Evolutionary conservation across 2,888 invertebrate genomes (phyloP), one percentile per base, ranked within the genome.

Genomic region (Hypena proboscidalis): DNA sequence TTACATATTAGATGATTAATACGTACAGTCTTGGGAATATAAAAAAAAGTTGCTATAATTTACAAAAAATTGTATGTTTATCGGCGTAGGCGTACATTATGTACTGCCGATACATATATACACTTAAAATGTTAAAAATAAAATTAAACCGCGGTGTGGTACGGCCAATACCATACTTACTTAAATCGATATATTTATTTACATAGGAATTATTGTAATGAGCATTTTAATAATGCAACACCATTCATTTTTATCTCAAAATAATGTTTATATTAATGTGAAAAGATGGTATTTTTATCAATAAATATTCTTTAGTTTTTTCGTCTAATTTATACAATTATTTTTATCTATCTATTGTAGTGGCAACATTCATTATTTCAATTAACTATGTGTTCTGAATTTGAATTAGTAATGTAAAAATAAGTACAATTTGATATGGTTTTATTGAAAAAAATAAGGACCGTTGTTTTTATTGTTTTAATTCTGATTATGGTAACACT

Each of bases 1-100:
- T 85, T 90, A 87, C 87, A 89, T 88, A 88, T 79, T 88, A 86
- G 86, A 85, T 84, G 86, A 84, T 83, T 84, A 77, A 81, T 83
- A 78, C 83, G 81, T 89, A 90, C 90, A 90, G 90, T 90, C 89
- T 90, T 89, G 85, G 67, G 67, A 85, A 85, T 82, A 85, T 85
- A 80, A 81, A 86, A 85, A 75, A 77, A 84, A 85, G 79, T 57
- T 61, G 61, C 56, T 83, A 80, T 81, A 84, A 84, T 84, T 80
- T 86, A 85, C 85, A 85, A 82, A 77, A 77, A 80, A 79, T 69
- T 51, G 69, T 69, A 67, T 69, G 67, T 60, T 49, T 43, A 41
- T 44, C 34, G 67, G 58, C 46, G 59, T 59, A 52, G 22, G n/a
- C 22, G 4, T 8, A n/a, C 51, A 58, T n/a, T n/a, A n/a, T n/a